Evolutionary conservation across 1,140 invertebrate species (phyloP).

Genomic region (Prorops nasuta): DNA sequence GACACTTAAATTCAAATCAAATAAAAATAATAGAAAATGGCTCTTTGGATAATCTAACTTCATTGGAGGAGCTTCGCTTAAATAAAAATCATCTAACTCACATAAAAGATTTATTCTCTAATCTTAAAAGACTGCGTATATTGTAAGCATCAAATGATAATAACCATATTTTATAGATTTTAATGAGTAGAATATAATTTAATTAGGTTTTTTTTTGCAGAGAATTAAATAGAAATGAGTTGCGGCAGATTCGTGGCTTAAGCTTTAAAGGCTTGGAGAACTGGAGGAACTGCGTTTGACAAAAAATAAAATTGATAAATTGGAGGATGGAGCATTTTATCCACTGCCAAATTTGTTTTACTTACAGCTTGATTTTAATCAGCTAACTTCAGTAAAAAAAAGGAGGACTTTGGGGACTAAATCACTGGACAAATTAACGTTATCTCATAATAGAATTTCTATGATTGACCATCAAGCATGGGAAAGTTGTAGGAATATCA

Average conservation of each 20-base stretch:
- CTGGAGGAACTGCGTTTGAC: slow-evolving; percentile 74
- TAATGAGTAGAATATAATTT: too few species aligned
- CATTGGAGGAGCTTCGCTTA: slow-evolving; percentile 73
- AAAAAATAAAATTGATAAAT: slow-evolving; percentile 72
- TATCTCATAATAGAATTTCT: slow-evolving; percentile 77
- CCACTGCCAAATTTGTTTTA: slow-evolving; percentile 64
- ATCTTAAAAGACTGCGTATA: slow-evolving; percentile 67
- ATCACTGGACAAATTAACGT: slow-evolving; percentile 70
- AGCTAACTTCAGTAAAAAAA: slow-evolving; percentile 74
- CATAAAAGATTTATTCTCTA: slow-evolving; percentile 72
- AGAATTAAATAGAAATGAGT: slow-evolving; percentile 79
- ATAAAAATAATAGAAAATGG: slow-evolving; percentile 68
- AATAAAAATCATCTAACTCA: slow-evolving; percentile 75
- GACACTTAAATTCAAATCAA: slow-evolving; percentile 75
- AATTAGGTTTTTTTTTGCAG: slow-evolving; percentile 54
- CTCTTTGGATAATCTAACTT: slow-evolving; percentile 70
- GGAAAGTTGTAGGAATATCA: slow-evolving; percentile 74
- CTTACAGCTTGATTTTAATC: slow-evolving; percentile 77
- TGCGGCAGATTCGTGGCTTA: slow-evolving; percentile 74
- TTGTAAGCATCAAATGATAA: slow-evolving; percentile 61
- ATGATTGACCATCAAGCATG: slow-evolving; percentile 77
- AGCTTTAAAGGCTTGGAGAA: slow-evolving; percentile 75
- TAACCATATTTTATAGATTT: not conserved
- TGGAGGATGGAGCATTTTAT: slow-evolving; percentile 86
- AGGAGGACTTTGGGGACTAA: slow-evolving; percentile 83